These are phyloP conservation scores for Cetonia aurata DNA, from an alignment of 2,888 invertebrate species.

Conservation along the genomic window DNA sequence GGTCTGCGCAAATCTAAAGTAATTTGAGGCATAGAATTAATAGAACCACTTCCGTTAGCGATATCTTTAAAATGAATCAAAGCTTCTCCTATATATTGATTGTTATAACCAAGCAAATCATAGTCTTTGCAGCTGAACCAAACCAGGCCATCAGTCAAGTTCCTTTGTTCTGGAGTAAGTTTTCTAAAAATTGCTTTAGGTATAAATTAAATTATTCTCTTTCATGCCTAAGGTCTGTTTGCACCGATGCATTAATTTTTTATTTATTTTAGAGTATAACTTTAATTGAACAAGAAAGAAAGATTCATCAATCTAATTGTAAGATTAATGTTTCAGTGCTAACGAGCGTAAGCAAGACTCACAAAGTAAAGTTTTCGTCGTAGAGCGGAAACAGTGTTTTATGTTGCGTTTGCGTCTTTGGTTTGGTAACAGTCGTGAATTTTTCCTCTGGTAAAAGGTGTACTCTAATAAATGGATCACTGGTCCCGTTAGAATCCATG, in stretches of 20 bases:
- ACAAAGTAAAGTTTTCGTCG: slow-evolving; percentile 96
- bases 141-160: slow-evolving; percentile 77
- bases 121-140: slow-evolving; percentile 96
- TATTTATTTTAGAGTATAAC: too few relatives aligned
- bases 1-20: slow-evolving; percentile 80
- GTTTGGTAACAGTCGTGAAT: slow-evolving; percentile 80
- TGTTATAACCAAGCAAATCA: slow-evolving; percentile 91
- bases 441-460: slow-evolving; percentile 87
- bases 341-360: slow-evolving; percentile 67
- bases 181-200: slow-evolving; percentile 68
- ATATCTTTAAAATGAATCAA: slow-evolving; percentile 87
- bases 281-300: too few relatives aligned
- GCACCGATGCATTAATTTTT: too few relatives aligned
- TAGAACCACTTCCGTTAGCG: slow-evolving; percentile 72
- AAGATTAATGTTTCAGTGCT: not conserved
- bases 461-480: slow-evolving; percentile 94
- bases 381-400: slow-evolving; percentile 94
- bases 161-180: slow-evolving; percentile 80
- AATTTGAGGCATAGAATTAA: slow-evolving; percentile 77
- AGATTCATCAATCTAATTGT: too few relatives aligned
- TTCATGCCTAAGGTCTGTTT: too few relatives aligned
- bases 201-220: not conserved
- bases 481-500: slow-evolving; percentile 90
- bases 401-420: slow-evolving; percentile 91
- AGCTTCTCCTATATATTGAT: slow-evolving; percentile 96